phyloP scores from a whole-genome alignment of 2,797 vertebrate genomes.

The Fundulus diaphanus region DNA sequence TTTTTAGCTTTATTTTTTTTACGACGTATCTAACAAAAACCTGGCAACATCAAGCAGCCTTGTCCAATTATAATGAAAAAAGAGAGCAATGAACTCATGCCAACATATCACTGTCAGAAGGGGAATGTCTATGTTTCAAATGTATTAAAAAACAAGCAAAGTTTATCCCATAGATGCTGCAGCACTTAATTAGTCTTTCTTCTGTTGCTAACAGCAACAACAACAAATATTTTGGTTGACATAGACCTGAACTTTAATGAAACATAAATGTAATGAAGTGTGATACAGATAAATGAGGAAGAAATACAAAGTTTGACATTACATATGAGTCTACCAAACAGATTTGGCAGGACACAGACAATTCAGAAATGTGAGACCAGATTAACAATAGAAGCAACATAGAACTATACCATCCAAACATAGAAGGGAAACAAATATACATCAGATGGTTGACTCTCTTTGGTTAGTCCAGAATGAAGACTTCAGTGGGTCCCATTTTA shows the following conservation, averaged over 20 bases:
- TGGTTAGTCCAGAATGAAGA: slow-evolving; percentile 37
- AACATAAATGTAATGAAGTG: neutral
- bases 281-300: neutral
- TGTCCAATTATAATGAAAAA: neutral
- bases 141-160: neutral
- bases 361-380: neutral
- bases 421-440: slow-evolving; percentile 34
- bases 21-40: neutral
- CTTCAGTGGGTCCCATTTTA: slow-evolving; percentile 45
- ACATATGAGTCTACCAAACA: neutral
- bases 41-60: neutral
- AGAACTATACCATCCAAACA: slow-evolving; percentile 11
- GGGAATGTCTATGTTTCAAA: neutral
- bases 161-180: neutral
- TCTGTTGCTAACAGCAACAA: neutral
- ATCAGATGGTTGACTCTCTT: slow-evolving; percentile 30
- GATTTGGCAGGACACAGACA: neutral
- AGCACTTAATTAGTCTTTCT: neutral
- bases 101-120: neutral
- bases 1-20: neutral
- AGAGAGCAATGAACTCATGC: neutral
- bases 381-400: neutral
- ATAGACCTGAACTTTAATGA: neutral
- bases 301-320: too few relatives aligned
- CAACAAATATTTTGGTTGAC: neutral